A percentile compares a stretch with the other conserved stretches of the same genome.
These are phyloP conservation scores for Anisognathus igniventris DNA, from an alignment of 2,797 vertebrate species.

Conservation along the genomic window DNA sequence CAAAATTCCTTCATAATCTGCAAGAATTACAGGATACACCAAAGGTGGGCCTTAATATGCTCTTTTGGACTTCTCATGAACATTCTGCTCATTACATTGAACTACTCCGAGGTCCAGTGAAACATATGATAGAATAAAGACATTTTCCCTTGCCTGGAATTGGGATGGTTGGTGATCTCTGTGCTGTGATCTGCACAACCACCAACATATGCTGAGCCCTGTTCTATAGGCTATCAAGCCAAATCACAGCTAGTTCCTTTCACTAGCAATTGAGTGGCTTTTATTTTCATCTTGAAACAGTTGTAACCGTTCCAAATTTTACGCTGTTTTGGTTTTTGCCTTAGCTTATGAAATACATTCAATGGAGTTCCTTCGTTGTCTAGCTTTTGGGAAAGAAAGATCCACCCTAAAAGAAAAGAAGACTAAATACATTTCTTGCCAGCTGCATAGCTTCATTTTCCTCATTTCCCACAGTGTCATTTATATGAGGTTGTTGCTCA, in stretches of 20 bases:
- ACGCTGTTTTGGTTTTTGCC: constrained; percentile 31
- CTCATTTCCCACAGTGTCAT: constrained; percentile 24
- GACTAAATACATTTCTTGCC: background rate
- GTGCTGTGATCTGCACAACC: constrained; percentile 17
- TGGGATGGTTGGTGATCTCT: background rate
- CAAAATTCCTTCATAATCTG: background rate
- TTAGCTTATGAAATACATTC: constrained; percentile 43
- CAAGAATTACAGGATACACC: background rate
- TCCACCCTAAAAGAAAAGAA: background rate
- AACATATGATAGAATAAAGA: background rate
- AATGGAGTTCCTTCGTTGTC: background rate
- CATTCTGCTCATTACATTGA: background rate
- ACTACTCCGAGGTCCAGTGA: background rate
- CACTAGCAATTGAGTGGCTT: constrained; percentile 46
- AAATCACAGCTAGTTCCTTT: constrained; percentile 47
- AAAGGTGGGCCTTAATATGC: background rate
- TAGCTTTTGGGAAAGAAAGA: background rate
- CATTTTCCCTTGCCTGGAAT: background rate
- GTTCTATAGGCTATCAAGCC: constrained; percentile 43
- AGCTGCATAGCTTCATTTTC: constrained; percentile 36
- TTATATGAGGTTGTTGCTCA: background rate
- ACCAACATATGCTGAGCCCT: constrained; percentile 11
- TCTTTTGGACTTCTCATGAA: background rate
- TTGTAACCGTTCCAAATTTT: constrained; percentile 48
- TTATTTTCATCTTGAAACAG: constrained; percentile 41